A percentile compares a stretch with the other conserved stretches of the same genome.
Conservation (phyloP, 2,113 vertebrate species). For the Chaetorhynchus papuensis region DNA sequence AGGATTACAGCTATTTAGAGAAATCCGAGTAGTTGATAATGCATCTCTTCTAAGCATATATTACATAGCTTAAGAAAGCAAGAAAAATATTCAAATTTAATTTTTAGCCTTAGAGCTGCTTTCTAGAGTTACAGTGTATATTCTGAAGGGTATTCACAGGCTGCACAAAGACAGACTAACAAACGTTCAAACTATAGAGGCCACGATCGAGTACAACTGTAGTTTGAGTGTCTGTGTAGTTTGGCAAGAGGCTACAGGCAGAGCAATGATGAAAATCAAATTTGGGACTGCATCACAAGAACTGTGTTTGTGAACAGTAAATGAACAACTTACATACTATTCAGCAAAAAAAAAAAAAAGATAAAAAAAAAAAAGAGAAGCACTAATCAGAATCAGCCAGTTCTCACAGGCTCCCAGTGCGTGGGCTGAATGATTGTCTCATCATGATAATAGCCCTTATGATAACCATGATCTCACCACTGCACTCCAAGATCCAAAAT, state of each 20-base stretch:
- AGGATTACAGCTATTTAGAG: not conserved
- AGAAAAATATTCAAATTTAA: not conserved
- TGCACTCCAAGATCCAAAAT: not conserved
- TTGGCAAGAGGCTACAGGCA: not conserved
- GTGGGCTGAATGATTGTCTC: not conserved
- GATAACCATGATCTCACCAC: not conserved
- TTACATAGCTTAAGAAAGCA: not conserved
- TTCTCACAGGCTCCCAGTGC: not conserved
- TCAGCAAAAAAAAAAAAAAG: not conserved
- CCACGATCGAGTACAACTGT: not conserved
- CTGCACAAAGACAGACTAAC: not conserved
- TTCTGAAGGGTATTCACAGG: not conserved
- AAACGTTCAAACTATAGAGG: accelerated
- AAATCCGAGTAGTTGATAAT: not conserved
- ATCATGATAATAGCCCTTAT: not conserved
- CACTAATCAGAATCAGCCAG: not conserved
- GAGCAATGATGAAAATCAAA: not conserved
- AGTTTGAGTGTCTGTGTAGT: not conserved
- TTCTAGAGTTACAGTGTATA: not conserved
- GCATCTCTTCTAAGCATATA: not conserved
- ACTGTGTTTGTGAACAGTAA: not conserved
- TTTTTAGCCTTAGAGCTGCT: not conserved
- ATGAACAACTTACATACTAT: not conserved
- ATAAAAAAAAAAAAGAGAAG: not conserved
- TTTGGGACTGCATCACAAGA: not conserved